phyloP scores from a whole-genome alignment of 2,888 invertebrate species.

The Tetragonula carbonaria region DNA sequence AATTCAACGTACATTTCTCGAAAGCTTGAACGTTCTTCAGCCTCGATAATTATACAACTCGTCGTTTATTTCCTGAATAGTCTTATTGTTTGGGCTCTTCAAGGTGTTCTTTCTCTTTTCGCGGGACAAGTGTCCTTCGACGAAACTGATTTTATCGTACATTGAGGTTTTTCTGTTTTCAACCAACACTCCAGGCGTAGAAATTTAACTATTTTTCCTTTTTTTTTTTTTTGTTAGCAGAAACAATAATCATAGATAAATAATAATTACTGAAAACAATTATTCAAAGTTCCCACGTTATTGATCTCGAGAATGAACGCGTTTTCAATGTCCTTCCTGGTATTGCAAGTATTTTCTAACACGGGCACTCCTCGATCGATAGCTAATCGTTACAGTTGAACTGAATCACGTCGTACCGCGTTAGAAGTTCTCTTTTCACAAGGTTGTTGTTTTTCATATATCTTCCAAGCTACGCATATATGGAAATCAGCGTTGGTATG shows the following conservation, averaged over 20 bases:
- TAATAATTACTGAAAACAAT: not conserved
- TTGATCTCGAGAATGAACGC: conserved; percentile 18
- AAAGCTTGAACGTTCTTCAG: conserved; percentile 16
- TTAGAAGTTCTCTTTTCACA: not conserved
- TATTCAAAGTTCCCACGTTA: conserved; percentile 36
- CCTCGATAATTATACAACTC: conserved; percentile 31
- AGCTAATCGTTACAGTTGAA: conserved; percentile 3
- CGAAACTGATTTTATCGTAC: conserved; percentile 44
- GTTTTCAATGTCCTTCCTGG: conserved; percentile 39
- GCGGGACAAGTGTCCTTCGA: conserved; percentile 42
- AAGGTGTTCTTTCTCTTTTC: conserved; percentile 48
- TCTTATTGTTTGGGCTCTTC: conserved; percentile 49
- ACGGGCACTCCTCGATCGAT: conserved; percentile 31
- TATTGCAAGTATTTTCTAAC: conserved; percentile 17
- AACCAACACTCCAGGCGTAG: not conserved
- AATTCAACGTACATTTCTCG: not conserved
- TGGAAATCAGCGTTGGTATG: conserved; percentile 7
- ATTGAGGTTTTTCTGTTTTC: not conserved
- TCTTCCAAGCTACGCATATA: conserved; percentile 29
- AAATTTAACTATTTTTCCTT: not conserved
- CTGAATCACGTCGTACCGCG: not conserved
- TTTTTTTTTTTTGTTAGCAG: not conserved
- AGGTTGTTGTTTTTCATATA: conserved; percentile 28
- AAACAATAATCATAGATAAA: not conserved
- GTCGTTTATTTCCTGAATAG: conserved; percentile 46